Base-by-base conservation (phyloP, 2,797 vertebrate species). In the Holocentrus rufus region DNA sequence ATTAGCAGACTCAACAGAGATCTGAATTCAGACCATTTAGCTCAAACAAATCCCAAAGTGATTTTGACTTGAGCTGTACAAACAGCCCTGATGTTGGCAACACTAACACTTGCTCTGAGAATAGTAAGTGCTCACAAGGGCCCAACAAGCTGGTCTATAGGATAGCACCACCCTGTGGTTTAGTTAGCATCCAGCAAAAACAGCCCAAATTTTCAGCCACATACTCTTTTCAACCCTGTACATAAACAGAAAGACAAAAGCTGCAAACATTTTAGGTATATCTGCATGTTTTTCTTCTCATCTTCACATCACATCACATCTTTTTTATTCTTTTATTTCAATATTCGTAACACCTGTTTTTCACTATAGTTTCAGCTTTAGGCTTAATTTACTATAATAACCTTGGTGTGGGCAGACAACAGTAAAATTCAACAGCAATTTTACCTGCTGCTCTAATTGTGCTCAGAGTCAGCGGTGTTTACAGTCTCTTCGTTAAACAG, bases 401-500 rank as follows among this genome's bases (percentile, higher is more conserved):
- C 50, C 64, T 65, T 31, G 15, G n/a, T 17, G 49, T 80, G 39
- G 46, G 34, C 62, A 69, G 31, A 79, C 59, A 79, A 67, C 54
- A 44, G 3, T 4, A 60, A 68, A 25, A 71, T 62, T 54, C 23
- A 71, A 46, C 69, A 46, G 15, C 30, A 17, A 20, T 65, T 31
- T 50, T 44, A 80, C 46, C 63, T 60, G 50, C 52, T 59, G 69
- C 65, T 82, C 17, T 81, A 46, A 87, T 79, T 64, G 67, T 83
- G 72, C 69, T 65, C 69, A 1, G 42, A 75, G 59, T 79, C 73
- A 55, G 74, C 72, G 74, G 27, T 77, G 85, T 88, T 88, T 86
- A 80, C 66, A 65, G 59, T 56, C 59, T 77, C 79, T 76, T 87
- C 34, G 2, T 84, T 83, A 80, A 84, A 75, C 72, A 82, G 63